Evolutionary conservation across 2,113 vertebrate genomes (phyloP), one percentile per base, ranked within the genome.

Genomic region (Centropus unirufus): DNA sequence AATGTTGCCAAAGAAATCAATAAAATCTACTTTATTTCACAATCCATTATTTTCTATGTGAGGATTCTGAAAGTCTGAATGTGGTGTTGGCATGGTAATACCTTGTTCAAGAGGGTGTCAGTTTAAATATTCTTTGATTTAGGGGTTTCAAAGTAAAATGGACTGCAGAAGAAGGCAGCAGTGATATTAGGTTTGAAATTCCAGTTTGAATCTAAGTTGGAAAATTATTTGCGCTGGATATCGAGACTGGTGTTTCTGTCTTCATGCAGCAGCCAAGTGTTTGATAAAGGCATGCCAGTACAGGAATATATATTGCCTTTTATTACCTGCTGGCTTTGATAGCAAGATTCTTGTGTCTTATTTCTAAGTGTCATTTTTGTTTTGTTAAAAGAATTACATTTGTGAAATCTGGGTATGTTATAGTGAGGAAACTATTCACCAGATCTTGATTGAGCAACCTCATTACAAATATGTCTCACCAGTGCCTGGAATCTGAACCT

Each of bases 401-500:
- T 72, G n/a, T 75, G 23, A 24, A 46, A 21, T 59, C n/a, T 57
- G 12, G 8, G 5, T 23, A 1, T 7, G 2, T 59, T 72, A 2
- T 32, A 39, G 39, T 11, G 13, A 17, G 6, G n/a, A 88, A 88
- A 42, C 8, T 1, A 4, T 68, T 70, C 62, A 52, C 32, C 27
- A 59, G 9, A n/a, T 75, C 4, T 3, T 14, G 20, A 44, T 6
- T 46, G 52, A 83, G 49, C 47, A 78, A 24, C 27, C 14, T 2
- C 5, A 1, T 62, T 74, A 26, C 0, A 0, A 68, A 19, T 42
- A 1, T 0, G 0, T 75, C 15, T 72, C 32, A 58, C 19, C 32
- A 64, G 23, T 34, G 17, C 4, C 14, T 70, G 40, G 30, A 76
- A 63, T 80, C 13, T 34, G 24, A 76, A 54, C 4, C 17, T 83